These are phyloP conservation scores for Eucriotettix oculatus DNA, from an alignment of 2,888 invertebrate species.

Conservation along the genomic window DNA sequence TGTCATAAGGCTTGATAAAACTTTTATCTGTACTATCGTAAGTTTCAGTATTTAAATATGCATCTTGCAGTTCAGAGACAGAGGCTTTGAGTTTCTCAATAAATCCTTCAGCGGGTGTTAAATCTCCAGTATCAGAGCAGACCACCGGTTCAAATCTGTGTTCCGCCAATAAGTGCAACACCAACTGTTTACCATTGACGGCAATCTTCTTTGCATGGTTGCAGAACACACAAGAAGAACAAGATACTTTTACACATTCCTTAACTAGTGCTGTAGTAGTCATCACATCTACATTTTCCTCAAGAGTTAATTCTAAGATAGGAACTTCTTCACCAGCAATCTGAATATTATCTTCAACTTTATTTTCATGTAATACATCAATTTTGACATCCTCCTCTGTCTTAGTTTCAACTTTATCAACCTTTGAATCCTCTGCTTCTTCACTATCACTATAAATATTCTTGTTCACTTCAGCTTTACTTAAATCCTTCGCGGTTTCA, in stretches of 20 bases:
- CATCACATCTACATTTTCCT: conserved; percentile 59
- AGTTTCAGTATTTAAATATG: conserved; percentile 55
- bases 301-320: conserved; percentile 51
- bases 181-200: conserved; percentile 65
- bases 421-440: conserved; percentile 10
- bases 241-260: conserved; percentile 52
- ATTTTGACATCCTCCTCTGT: conserved; percentile 5
- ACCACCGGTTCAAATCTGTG: conserved; percentile 67
- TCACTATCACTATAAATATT: conserved; percentile 2
- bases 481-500: conserved; percentile 15
- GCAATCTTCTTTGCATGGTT: conserved; percentile 74
- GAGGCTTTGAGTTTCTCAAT: conserved; percentile 45
- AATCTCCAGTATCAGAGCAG: conserved; percentile 6
- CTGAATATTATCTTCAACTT: conserved; percentile 17
- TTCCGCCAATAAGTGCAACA: conserved; percentile 59
- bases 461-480: background rate
- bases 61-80: conserved; percentile 39
- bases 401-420: conserved; percentile 6
- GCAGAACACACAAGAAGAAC: conserved; percentile 61
- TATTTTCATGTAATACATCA: conserved; percentile 2
- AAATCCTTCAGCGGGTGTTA: conserved; percentile 34
- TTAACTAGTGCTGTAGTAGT: conserved; percentile 52
- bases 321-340: conserved; percentile 45
- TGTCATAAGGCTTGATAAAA: conserved; percentile 39
- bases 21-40: conserved; percentile 44